These are phyloP conservation scores for Drosophila elegans DNA, from an alignment of 1,140 invertebrate genomes.

Conservation along the genomic window DNA sequence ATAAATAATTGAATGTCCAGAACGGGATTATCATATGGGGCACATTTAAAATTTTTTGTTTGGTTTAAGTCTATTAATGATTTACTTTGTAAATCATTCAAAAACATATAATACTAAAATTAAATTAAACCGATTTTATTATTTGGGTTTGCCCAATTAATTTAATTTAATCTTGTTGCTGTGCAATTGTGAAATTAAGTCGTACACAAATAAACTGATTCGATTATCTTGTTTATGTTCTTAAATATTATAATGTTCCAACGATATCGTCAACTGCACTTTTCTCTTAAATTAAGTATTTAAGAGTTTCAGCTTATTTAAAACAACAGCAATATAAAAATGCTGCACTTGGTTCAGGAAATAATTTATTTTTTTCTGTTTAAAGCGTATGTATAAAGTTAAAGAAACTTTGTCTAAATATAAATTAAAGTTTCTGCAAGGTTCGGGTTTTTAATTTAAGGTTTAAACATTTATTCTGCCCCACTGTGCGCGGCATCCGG, in stretches of 20 bases:
- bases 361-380: too few species aligned
- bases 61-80: neutral
- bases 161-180: neutral
- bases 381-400: too few species aligned
- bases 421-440: too few species aligned
- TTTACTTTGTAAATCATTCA: slow-evolving; percentile 1
- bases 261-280: too few species aligned
- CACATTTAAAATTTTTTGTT: neutral
- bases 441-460: neutral
- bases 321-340: too few species aligned
- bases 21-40: slow-evolving; percentile 5
- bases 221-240: neutral
- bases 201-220: neutral
- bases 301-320: too few species aligned
- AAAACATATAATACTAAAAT: slow-evolving; percentile 2
- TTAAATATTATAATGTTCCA: neutral
- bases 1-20: slow-evolving; percentile 31
- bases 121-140: slow-evolving; percentile 3
- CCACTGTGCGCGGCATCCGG: neutral
- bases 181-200: too few species aligned
- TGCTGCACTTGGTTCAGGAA: too few species aligned
- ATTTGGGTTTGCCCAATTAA: neutral
- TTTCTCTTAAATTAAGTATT: too few species aligned
- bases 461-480: neutral
- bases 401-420: too few species aligned